These are phyloP conservation scores for Carassius carassius DNA, from an alignment of 2,113 vertebrate species.

Conservation along the genomic window DNA sequence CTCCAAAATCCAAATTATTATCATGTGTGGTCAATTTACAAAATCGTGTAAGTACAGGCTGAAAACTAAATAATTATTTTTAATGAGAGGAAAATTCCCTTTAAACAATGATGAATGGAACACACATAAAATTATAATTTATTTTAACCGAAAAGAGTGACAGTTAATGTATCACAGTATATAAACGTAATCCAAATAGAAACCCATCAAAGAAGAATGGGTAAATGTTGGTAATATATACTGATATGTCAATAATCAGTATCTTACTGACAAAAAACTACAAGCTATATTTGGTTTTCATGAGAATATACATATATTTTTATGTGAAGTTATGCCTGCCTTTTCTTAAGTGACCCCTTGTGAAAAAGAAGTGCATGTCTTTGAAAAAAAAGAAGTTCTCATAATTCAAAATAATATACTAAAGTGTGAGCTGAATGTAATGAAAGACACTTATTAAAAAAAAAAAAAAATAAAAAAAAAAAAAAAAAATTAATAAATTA, in stretches of 20 bases:
- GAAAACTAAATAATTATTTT: slow-evolving; percentile 64
- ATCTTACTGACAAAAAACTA: not conserved
- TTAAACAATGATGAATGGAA: slow-evolving; percentile 58
- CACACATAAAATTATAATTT: not conserved
- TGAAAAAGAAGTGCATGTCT: not conserved
- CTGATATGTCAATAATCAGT: not conserved
- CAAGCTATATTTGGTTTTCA: not conserved
- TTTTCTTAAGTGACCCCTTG: not conserved
- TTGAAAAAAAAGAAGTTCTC: not conserved
- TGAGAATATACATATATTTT: not conserved
- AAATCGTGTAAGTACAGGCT: slow-evolving; percentile 69
- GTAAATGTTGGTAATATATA: not conserved
- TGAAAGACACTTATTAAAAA: too few species aligned
- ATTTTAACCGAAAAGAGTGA: not conserved
- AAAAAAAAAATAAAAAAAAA: too few species aligned
- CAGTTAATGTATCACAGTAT: not conserved
- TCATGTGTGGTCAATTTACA: slow-evolving; percentile 73
- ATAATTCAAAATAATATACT: not conserved
- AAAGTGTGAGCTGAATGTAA: too few species aligned
- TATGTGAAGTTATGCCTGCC: not conserved
- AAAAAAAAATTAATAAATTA: too few species aligned
- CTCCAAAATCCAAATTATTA: not conserved
- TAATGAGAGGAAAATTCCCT: slow-evolving; percentile 62
- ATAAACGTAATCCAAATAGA: not conserved
- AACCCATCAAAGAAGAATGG: not conserved